Percentiles rank a stretch among this genome's conserved stretches.
Evolutionary conservation across 2,888 invertebrate species (phyloP).

Genomic region (Papilio elwesi): DNA sequence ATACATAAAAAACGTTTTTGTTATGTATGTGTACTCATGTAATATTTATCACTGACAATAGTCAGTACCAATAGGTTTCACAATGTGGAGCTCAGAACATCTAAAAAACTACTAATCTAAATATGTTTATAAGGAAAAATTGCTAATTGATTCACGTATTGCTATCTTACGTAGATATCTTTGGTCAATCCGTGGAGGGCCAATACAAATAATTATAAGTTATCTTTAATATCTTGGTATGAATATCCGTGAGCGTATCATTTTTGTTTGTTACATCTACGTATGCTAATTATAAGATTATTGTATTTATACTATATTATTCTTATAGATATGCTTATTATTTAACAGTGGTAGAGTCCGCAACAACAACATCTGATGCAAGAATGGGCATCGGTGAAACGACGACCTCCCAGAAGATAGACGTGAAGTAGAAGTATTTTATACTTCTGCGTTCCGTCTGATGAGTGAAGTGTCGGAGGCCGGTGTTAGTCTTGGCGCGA

Average conservation of each 20-base stretch:
- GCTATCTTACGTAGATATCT: too few species aligned
- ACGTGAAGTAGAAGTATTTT: too few species aligned
- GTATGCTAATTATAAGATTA: conserved; percentile 26
- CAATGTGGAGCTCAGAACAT: too few species aligned
- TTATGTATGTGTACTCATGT: background rate
- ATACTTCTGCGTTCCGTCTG: too few species aligned
- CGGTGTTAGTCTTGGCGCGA: too few species aligned
- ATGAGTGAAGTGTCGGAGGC: too few species aligned
- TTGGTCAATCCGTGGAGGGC: background rate
- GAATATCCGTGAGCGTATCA: conserved; percentile 32
- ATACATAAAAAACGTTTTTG: background rate
- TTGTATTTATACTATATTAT: conserved; percentile 7
- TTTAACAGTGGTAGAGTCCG: too few species aligned
- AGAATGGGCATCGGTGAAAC: too few species aligned
- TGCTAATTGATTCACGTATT: background rate
- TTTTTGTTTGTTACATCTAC: conserved; percentile 1
- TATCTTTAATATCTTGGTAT: conserved; percentile 24
- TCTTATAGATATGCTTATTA: background rate
- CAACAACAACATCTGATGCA: too few species aligned
- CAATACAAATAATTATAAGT: conserved; percentile 1
- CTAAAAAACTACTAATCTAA: too few species aligned
- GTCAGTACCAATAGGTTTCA: too few species aligned
- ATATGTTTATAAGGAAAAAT: background rate
- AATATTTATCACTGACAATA: background rate
- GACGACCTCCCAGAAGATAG: too few species aligned